Evolutionary conservation across 2,113 vertebrate species (phyloP).

Genomic region (Cyprinodon tularosa): DNA sequence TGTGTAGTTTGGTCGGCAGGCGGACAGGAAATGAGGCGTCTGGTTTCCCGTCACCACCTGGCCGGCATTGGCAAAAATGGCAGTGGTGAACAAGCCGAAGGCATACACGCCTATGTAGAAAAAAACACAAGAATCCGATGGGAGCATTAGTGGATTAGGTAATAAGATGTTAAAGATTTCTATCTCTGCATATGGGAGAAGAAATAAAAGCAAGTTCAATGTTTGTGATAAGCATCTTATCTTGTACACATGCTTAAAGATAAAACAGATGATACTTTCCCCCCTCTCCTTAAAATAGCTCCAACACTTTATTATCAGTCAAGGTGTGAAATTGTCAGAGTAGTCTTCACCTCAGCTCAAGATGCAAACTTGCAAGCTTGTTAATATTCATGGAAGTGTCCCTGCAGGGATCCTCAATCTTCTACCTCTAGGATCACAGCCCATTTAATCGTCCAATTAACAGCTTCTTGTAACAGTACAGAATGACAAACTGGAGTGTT

Average conservation of each 20-base stretch:
- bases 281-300: constrained; percentile 41
- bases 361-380: constrained; percentile 39
- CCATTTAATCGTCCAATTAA: constrained; percentile 40
- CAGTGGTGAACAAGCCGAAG: constrained; percentile 90
- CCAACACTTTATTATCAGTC: constrained; percentile 56
- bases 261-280: constrained; percentile 23
- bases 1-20: constrained; percentile 92
- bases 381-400: constrained; percentile 47
- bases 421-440: constrained; percentile 17
- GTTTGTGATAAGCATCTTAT: neutral
- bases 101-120: constrained; percentile 84
- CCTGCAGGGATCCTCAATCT: constrained; percentile 25
- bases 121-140: neutral
- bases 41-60: constrained; percentile 92
- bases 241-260: neutral
- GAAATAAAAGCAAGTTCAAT: neutral
- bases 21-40: constrained; percentile 90
- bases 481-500: constrained; percentile 1
- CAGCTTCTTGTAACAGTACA: constrained; percentile 11
- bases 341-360: constrained; percentile 34
- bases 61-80: constrained; percentile 90
- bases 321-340: constrained; percentile 49
- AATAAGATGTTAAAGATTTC: neutral
- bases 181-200: neutral
- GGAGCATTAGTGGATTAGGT: neutral